phyloP scores from a whole-genome alignment of 2,888 invertebrate species.

The Chymomyza procnemis region DNA sequence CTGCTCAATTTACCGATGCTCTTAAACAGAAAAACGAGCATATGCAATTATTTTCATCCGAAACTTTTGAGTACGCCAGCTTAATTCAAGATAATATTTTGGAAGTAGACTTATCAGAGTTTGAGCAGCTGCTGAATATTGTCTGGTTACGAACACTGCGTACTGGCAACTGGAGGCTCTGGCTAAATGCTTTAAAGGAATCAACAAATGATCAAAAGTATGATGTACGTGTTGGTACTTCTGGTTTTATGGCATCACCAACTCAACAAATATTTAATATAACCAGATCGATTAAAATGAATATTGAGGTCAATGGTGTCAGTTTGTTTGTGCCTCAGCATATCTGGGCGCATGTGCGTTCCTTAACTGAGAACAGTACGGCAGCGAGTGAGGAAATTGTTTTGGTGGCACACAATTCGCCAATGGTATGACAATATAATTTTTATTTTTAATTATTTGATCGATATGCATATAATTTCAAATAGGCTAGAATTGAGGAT shows the following conservation, averaged over 20 bases:
- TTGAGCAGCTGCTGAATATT: slow-evolving; percentile 27
- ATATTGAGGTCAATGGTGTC: neutral
- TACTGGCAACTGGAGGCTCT: slow-evolving; percentile 43
- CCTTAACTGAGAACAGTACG: slow-evolving; percentile 3
- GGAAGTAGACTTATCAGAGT: neutral
- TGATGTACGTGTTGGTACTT: slow-evolving; percentile 44
- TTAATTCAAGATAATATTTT: slow-evolving; percentile 33
- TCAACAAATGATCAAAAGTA: slow-evolving; percentile 13
- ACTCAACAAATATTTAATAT: slow-evolving; percentile 25
- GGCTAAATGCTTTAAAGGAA: slow-evolving; percentile 33
- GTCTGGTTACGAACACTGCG: slow-evolving; percentile 41
- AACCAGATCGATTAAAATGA: neutral
- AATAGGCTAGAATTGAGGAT: slow-evolving; percentile 1
- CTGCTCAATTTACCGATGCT: neutral
- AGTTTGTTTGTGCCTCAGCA: slow-evolving; percentile 29
- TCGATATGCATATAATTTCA: slow-evolving; percentile 16
- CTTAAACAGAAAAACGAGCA: slow-evolving; percentile 17
- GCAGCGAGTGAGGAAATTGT: slow-evolving; percentile 38
- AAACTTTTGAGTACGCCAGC: slow-evolving; percentile 25
- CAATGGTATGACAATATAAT: slow-evolving; percentile 35
- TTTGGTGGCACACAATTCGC: slow-evolving; percentile 44
- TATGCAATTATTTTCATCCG: slow-evolving; percentile 16
- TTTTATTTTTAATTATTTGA: neutral
- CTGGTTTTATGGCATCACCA: slow-evolving; percentile 30
- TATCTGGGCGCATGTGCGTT: slow-evolving; percentile 50